Conservation (phyloP, 2,113 vertebrate genomes). For the Entelurus aequoreus region DNA sequence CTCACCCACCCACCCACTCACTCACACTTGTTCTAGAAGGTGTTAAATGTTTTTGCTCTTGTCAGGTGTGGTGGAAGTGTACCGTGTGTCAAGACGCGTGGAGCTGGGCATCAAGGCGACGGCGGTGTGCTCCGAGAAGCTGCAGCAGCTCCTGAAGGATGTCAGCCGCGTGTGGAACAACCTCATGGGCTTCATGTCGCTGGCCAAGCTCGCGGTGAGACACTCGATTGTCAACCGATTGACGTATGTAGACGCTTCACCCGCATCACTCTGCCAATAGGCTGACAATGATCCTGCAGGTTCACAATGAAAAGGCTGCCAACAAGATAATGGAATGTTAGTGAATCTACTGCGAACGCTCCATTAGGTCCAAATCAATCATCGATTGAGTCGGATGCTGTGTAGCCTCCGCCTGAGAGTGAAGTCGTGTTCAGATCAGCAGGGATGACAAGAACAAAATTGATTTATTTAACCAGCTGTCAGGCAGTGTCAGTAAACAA, state of each 20-base stretch:
- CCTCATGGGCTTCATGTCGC: slow-evolving; percentile 95
- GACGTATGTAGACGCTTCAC: neutral
- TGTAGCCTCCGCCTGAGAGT: slow-evolving; percentile 14
- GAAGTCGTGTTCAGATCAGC: slow-evolving; percentile 11
- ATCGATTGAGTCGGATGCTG: slow-evolving; percentile 21
- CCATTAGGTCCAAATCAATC: slow-evolving; percentile 36
- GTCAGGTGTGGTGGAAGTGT: slow-evolving; percentile 94
- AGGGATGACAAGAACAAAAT: slow-evolving; percentile 14
- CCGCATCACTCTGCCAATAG: neutral
- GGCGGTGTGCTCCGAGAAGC: slow-evolving; percentile 92
- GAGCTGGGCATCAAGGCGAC: slow-evolving; percentile 96
- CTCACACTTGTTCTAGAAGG: too few relatives aligned
- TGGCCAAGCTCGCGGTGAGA: slow-evolving; percentile 88
- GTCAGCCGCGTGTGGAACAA: slow-evolving; percentile 97
- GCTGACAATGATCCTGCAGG: neutral
- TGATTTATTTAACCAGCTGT: slow-evolving; percentile 39
- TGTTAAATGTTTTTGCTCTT: neutral
- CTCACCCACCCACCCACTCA: too few relatives aligned
- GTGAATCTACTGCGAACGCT: slow-evolving; percentile 12
- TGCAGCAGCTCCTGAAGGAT: slow-evolving; percentile 92
- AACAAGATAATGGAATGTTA: slow-evolving; percentile 25
- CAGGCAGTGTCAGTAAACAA: slow-evolving; percentile 17
- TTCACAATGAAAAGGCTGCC: slow-evolving; percentile 8
- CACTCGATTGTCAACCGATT: neutral
- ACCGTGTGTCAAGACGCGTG: slow-evolving; percentile 89